These are phyloP conservation scores for Reticulitermes lucifugus DNA, from an alignment of 2,888 invertebrate genomes.

Conservation along the genomic window DNA sequence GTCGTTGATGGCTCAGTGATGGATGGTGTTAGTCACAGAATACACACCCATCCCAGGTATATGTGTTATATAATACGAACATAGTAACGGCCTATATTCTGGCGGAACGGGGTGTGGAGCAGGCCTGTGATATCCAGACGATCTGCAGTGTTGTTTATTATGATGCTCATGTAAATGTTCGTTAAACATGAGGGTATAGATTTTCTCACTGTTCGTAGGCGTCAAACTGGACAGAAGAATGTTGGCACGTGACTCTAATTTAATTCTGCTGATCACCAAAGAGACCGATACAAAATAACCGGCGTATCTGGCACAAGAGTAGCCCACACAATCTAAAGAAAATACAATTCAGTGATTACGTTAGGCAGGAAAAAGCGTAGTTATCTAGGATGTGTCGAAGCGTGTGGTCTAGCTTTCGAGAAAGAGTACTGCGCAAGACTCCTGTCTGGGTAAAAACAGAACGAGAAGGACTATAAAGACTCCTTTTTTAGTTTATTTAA, in stretches of 20 bases:
- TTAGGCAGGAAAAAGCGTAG: no score
- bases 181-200: neutral
- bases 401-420: no score
- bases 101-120: neutral
- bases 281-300: neutral
- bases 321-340: no score
- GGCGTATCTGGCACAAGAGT: no score
- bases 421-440: no score
- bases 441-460: no score
- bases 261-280: neutral
- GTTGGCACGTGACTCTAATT: neutral
- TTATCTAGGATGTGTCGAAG: no score
- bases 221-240: neutral
- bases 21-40: constrained; percentile 31
- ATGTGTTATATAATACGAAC: constrained; percentile 25
- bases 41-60: constrained; percentile 22
- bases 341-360: no score
- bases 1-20: constrained; percentile 36
- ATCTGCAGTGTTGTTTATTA: constrained; percentile 40
- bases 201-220: neutral
- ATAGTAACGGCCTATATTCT: neutral
- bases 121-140: constrained; percentile 6
- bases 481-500: no score
- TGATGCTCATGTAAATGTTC: constrained; percentile 24
- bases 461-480: no score